phyloP scores from a whole-genome alignment of 2,888 invertebrate species.

The Andrena bucephala region DNA sequence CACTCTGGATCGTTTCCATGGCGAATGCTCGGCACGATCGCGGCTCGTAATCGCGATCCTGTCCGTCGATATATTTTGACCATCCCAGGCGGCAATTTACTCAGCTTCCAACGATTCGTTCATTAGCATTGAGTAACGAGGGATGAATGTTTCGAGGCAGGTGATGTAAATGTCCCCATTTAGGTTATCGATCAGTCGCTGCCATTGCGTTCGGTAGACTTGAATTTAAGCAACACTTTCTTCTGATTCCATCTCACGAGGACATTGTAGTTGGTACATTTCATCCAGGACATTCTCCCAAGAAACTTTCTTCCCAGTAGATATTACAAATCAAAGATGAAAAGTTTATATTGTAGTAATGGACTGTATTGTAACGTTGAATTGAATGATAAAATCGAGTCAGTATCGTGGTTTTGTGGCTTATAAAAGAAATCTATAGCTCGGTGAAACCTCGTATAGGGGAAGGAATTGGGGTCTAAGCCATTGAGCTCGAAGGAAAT shows the following conservation, averaged over 20 bases:
- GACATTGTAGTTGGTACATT: no score
- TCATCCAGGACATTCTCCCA: no score
- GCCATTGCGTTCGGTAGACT: no score
- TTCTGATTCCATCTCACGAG: no score
- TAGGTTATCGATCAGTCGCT: no score
- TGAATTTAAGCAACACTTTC: no score
- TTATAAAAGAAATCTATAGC: background rate
- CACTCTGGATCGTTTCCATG: constrained; percentile 15
- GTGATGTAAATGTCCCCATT: no score
- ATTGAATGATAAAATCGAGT: background rate
- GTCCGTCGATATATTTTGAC: background rate
- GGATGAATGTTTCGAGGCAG: background rate
- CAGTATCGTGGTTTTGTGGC: background rate
- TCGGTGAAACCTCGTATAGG: background rate
- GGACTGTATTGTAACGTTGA: background rate
- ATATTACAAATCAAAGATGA: background rate
- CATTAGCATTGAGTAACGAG: background rate
- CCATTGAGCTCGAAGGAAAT: constrained; percentile 6
- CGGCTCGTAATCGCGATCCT: background rate
- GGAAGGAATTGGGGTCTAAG: background rate
- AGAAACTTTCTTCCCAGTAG: background rate
- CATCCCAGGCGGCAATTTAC: background rate
- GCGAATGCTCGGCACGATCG: background rate
- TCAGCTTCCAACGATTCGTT: background rate
- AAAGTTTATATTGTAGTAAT: background rate